Evolutionary conservation across 2,797 vertebrate genomes (phyloP), one percentile per base, ranked within the genome.

Genomic region (Ataeniobius toweri): DNA sequence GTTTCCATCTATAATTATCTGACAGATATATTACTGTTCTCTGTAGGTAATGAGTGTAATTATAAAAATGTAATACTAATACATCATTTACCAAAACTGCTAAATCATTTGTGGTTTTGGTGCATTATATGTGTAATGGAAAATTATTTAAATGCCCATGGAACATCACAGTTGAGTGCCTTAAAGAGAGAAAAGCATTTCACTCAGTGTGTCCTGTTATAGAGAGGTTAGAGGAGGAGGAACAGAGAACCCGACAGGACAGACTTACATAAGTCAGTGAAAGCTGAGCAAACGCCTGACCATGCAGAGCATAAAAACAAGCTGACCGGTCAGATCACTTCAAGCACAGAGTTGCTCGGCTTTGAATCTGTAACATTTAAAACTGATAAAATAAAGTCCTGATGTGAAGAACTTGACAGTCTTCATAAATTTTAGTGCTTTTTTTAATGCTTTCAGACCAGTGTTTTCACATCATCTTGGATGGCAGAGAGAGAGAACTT

Each of bases 251-350:
- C 48, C 36, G 83, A 85, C 76, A 74, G 8, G 8, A 72, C 10
- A 20, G 9, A 81, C 44, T 79, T 79, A 0, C 76, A 80, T 72
- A 61, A 80, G 76, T 79, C 53, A 79, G 16, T 50, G 6, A 18
- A 48, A 81, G 28, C n/a, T 28, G 46, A 50, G 46, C 26, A 48
- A 68, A 71, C 53, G 53, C 14, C n/a, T 3, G 12, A 20, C 1
- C 31, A 59, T 51, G 56, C 48, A 67, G 6, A 8, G 70, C 18
- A 6, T 56, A 68, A 9, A 71, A 73, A 70, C 74, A 73, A 73
- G 36, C 69, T 16, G 39, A 78, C 1, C 39, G 67, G 20, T 79
- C 63, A 48, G 44, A 74, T 77, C 70, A 4, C 61, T 39, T 58
- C 73, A 68, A 50, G 0, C 51, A 46, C 55, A 51, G 1, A 50